Percentiles rank a stretch among this genome's conserved stretches.
Conservation (phyloP, 2,797 vertebrate genomes). For the Caiman crocodilus region DNA sequence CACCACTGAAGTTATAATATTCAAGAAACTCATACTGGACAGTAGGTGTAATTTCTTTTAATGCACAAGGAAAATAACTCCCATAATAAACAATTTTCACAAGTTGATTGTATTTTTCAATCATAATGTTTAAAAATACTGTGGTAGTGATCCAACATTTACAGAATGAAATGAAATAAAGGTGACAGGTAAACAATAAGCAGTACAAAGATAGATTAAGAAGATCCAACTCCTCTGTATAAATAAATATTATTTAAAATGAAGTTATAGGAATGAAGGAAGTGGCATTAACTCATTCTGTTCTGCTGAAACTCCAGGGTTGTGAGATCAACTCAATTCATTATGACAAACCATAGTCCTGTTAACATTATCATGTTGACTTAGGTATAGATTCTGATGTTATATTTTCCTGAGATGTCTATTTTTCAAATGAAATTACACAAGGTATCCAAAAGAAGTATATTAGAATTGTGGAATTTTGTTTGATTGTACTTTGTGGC, state of each 20-base stretch:
- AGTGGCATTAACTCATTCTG: neutral
- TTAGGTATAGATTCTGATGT: conserved; percentile 8
- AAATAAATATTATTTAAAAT: neutral
- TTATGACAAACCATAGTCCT: neutral
- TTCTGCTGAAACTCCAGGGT: neutral
- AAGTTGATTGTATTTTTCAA: neutral
- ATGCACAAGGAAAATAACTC: too few species aligned
- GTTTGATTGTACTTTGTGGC: too few species aligned
- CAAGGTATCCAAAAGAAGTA: neutral
- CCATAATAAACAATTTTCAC: neutral
- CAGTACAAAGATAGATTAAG: neutral
- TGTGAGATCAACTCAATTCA: neutral
- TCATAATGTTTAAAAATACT: neutral
- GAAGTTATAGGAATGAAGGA: neutral
- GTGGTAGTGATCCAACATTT: neutral
- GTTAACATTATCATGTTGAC: neutral
- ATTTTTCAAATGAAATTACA: neutral
- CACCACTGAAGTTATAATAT: neutral
- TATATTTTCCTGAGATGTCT: neutral
- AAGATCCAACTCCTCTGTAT: neutral
- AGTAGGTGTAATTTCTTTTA: neutral
- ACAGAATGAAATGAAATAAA: neutral
- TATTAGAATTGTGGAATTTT: neutral
- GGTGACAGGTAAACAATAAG: neutral
- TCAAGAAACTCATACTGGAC: neutral